Conservation (phyloP, 2,888 invertebrate species). For the Andrena flavipes region DNA sequence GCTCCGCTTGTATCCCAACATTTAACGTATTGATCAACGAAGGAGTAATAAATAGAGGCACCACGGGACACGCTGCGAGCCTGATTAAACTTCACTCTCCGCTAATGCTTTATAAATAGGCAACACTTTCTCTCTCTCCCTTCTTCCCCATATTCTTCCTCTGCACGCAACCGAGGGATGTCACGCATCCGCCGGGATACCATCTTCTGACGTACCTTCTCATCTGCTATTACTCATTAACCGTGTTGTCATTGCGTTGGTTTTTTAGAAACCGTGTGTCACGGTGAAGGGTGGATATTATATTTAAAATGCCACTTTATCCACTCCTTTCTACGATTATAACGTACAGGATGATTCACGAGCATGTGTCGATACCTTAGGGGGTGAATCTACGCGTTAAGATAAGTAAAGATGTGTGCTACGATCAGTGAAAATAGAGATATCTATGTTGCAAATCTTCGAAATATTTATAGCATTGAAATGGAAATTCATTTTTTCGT, state of each 20-base stretch:
- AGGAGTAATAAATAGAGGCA: slow-evolving; percentile 74
- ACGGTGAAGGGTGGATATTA: neutral
- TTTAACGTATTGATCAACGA: slow-evolving; percentile 77
- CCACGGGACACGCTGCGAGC: slow-evolving; percentile 61
- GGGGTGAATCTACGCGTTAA: too few relatives aligned
- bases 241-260: neutral
- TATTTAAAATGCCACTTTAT: neutral
- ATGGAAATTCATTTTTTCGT: too few relatives aligned
- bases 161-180: slow-evolving; percentile 31
- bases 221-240: slow-evolving; percentile 23
- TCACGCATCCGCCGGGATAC: slow-evolving; percentile 24
- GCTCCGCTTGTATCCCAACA: slow-evolving; percentile 64
- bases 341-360: too few relatives aligned
- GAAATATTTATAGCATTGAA: too few relatives aligned
- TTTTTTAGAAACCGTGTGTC: neutral
- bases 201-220: slow-evolving; percentile 48
- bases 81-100: slow-evolving; percentile 77
- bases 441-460: too few relatives aligned
- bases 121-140: slow-evolving; percentile 53
- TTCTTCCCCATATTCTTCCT: slow-evolving; percentile 38
- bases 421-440: too few relatives aligned
- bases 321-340: neutral
- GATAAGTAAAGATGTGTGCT: too few relatives aligned
- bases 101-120: slow-evolving; percentile 77
- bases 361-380: too few relatives aligned